Evolutionary conservation across 2,113 vertebrate species (phyloP).

Genomic region (Pongo abelii): DNA sequence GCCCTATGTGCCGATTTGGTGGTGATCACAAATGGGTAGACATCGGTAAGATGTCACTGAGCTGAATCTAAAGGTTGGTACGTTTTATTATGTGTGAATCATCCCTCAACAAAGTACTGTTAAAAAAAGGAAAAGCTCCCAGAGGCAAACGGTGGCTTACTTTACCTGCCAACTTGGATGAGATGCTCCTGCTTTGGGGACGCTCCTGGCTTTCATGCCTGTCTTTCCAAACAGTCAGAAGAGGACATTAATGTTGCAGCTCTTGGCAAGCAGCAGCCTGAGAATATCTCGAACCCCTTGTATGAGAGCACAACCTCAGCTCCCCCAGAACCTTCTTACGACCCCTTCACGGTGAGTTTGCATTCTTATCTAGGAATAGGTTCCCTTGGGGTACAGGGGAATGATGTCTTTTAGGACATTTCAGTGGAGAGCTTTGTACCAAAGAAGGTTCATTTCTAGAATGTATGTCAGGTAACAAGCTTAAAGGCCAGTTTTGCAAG

Average conservation of each 20-base stretch:
- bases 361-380: neutral
- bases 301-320: slow-evolving; percentile 76
- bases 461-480: neutral
- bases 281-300: slow-evolving; percentile 84
- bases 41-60: neutral
- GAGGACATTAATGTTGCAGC: slow-evolving; percentile 72
- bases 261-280: slow-evolving; percentile 74
- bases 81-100: neutral
- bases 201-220: neutral
- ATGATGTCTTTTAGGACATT: neutral
- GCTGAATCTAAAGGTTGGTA: neutral
- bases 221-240: slow-evolving; percentile 77
- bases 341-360: slow-evolving; percentile 82
- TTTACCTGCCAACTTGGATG: neutral
- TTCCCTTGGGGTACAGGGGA: fast-evolving
- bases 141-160: neutral
- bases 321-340: slow-evolving; percentile 61
- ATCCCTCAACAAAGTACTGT: neutral
- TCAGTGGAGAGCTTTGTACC: neutral
- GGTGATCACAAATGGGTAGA: neutral
- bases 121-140: neutral
- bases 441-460: neutral
- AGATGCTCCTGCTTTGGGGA: neutral
- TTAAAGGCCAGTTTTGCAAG: neutral
- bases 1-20: neutral